These are phyloP conservation scores for Bombus superbus DNA, from an alignment of 1,140 invertebrate species.

Conservation along the genomic window DNA sequence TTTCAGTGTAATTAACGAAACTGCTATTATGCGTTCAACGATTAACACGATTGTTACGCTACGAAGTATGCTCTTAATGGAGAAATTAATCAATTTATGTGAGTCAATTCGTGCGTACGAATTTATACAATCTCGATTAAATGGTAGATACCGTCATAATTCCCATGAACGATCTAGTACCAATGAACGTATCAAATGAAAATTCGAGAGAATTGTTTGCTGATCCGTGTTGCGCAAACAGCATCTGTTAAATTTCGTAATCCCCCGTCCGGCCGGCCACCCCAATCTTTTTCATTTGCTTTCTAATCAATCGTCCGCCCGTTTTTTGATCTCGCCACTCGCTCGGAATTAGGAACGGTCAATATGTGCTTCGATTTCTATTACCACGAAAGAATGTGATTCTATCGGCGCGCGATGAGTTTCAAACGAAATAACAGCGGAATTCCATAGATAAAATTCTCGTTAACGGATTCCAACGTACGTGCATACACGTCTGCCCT, in stretches of 20 bases:
- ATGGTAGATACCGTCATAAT: neutral
- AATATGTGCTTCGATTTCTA: constrained; percentile 37
- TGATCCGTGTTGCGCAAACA: neutral
- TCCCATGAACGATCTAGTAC: neutral
- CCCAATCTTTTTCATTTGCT: constrained; percentile 4
- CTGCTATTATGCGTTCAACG: neutral
- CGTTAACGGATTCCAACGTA: constrained; percentile 33
- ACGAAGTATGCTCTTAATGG: neutral
- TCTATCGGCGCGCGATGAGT: constrained; percentile 23
- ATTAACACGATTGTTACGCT: neutral
- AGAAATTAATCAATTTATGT: neutral
- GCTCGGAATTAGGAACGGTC: constrained; percentile 4
- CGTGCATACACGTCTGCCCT: constrained; percentile 16
- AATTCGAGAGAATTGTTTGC: neutral
- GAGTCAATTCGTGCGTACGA: neutral
- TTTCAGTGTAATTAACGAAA: neutral
- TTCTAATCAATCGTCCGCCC: constrained; percentile 22
- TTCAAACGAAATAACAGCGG: constrained; percentile 34
- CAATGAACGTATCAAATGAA: neutral
- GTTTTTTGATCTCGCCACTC: neutral
- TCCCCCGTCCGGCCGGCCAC: neutral
- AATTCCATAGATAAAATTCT: constrained; percentile 43
- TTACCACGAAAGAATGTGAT: constrained; percentile 39
- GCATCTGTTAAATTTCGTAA: constrained; percentile 6
- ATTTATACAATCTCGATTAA: neutral